Evolutionary conservation across 2,888 invertebrate species (phyloP).

Genomic region (Bhutanitis thaidina): DNA sequence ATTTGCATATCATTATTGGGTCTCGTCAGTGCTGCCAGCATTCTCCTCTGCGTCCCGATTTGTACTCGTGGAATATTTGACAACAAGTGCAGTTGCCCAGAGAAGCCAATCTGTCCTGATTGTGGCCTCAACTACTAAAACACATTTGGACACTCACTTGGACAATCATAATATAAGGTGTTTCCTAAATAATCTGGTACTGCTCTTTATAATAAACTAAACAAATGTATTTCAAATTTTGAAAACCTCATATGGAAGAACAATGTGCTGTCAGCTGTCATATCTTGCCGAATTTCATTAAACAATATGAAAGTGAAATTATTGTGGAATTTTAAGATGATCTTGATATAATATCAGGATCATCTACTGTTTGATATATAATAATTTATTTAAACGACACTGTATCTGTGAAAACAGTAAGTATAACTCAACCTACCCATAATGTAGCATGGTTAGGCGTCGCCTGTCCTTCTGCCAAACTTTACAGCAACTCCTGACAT

Average conservation of each 20-base stretch:
- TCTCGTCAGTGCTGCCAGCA: conserved; percentile 34
- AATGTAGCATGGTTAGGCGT: too few species aligned
- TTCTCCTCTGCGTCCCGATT: conserved; percentile 41
- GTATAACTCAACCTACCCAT: too few species aligned
- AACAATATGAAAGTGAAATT: conserved; percentile 60
- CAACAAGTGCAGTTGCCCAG: conserved; percentile 34
- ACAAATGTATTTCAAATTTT: conserved; percentile 30
- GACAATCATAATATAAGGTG: conserved; percentile 20
- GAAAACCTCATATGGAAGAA: conserved; percentile 32
- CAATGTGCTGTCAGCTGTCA: conserved; percentile 22
- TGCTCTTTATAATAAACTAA: not conserved
- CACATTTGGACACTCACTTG: not conserved
- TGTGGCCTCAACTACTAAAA: conserved; percentile 40
- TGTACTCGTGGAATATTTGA: conserved; percentile 34
- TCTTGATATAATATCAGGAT: conserved; percentile 49
- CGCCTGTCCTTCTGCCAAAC: too few species aligned
- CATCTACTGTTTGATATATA: conserved; percentile 48
- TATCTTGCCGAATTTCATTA: conserved; percentile 21
- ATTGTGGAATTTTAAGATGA: conserved; percentile 64
- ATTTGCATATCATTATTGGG: conserved; percentile 48
- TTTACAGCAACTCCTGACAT: too few species aligned
- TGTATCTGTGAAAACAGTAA: not conserved
- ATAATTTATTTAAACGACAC: not conserved
- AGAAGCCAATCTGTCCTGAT: conserved; percentile 36
- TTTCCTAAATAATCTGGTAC: conserved; percentile 41